Conservation (phyloP, 2,113 vertebrate genomes). For the Ciconia stormi region DNA sequence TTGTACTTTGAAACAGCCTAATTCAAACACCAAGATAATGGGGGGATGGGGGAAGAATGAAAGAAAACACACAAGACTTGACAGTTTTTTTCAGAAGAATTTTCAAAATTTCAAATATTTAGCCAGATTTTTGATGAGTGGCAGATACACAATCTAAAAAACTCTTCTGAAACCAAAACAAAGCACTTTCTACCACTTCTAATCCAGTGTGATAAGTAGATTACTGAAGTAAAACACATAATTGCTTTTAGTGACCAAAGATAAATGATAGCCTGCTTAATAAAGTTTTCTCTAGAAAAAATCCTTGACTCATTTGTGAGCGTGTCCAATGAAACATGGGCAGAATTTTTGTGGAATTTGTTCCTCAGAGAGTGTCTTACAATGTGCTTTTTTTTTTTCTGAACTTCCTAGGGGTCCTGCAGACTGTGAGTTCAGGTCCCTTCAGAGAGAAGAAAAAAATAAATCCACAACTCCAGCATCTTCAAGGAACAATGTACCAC, state of each 20-base stretch:
- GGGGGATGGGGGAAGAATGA: not conserved
- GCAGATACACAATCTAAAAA: not conserved
- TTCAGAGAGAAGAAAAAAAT: not conserved
- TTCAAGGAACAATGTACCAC: not conserved
- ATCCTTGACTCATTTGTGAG: not conserved
- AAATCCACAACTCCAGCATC: not conserved
- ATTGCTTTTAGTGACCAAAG: not conserved
- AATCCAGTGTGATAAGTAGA: not conserved
- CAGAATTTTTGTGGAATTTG: not conserved
- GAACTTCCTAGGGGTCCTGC: not conserved
- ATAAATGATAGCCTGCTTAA: not conserved
- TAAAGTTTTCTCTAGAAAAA: not conserved
- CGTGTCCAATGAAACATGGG: not conserved
- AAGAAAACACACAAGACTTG: not conserved
- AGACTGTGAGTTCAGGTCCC: not conserved
- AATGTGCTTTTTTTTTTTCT: accelerated
- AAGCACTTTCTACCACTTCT: not conserved
- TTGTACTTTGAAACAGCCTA: not conserved
- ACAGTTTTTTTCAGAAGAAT: not conserved
- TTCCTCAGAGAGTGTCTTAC: not conserved
- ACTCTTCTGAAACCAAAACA: not conserved
- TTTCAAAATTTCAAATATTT: not conserved
- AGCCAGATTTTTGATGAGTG: not conserved
- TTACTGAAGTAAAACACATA: not conserved
- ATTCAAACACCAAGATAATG: not conserved